Evolutionary conservation across 2,113 vertebrate genomes (phyloP), one percentile per base, ranked within the genome.

Genomic region (Azemiops feae): DNA sequence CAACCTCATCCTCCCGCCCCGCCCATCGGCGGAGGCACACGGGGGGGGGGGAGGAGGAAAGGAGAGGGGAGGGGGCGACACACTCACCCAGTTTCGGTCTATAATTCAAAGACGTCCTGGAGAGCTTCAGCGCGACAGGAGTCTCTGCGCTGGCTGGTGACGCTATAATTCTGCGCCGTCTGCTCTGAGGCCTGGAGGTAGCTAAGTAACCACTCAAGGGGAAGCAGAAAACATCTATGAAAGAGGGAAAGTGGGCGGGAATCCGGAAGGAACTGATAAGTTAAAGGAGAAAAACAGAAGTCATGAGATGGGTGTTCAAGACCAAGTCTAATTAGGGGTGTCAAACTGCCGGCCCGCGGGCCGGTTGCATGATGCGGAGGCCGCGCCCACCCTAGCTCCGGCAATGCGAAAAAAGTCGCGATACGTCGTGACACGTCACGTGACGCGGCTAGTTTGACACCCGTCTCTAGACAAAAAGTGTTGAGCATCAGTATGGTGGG

Each of bases 141-240:
- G 23, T 34, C 11, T 5, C 47, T 6, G 9, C 22, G 2, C 22
- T 18, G 43, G 12, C 69, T 12, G 3, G 2, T 58, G 1, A 85
- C 96, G 95, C 95, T 96, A 95, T 95, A 81, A 60, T 30, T 52
- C 34, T 25, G 92, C 91, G 94, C 86, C 52, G 69, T 58, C 93
- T 85, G 91, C 94, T 87, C 95, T 58, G 92, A 94, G 39, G 92
- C 53, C 16, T 1, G 0, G 0, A 57, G 54, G 88, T 93, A 30
- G 5, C 91, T 22, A 93, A 90, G 95, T 93, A 92, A 90, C 88
- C 1, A 0, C 14, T 2, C 11, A 55, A 58, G 85, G 50, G 10
- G 2, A 2, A 6, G 12, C 0, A 1, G 0, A 90, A 92, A 81
- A 22, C 3, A 9, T 43, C 7, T 22, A 6, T 9, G 74, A 81